Evolutionary conservation across 2,888 invertebrate genomes (phyloP), one percentile per base, ranked within the genome.

Genomic region (Cephus spinipes): DNA sequence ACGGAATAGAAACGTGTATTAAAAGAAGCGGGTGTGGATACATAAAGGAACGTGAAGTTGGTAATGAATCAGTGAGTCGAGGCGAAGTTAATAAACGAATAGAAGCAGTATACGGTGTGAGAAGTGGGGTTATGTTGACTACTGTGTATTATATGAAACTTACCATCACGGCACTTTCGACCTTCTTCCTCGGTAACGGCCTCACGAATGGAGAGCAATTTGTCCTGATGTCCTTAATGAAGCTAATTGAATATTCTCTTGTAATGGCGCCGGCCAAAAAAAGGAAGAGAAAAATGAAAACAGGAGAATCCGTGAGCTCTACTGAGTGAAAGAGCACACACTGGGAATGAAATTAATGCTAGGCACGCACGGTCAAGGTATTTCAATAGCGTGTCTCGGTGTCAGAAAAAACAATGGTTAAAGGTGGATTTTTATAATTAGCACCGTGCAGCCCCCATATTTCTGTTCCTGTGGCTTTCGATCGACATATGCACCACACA

Each of bases 231-330:
- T 32, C 32, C 69, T 32, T 69, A 69, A 69, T 69, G 69, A 69
- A 69, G 69, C 69, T 69, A 69, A 69, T 69, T 69, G 69, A 69
- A 69, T 69, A 69, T 69, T 69, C 69, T 69, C 32, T 69, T 32
- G 12, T 69, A 69, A 69, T 69, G 30, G 69, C 69, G 69, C 69
- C 69, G 69, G 31, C 0, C 12, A 30, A 69, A 69, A 69, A 69
- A 32, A 40, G 40, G 15, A 4, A 40, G 15, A 40, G 15, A 40
- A 40, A 40, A 40, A 40, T 40, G 40, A 40, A 40, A 40, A 40
- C 15, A 40, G 40, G 40, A 40, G 40, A 40, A 40, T 69, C 32
- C 69, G 30, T 30, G 69, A 69, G 30, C 1, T 30, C 69, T 6
- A 31, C 69, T 69, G 69, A 69, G 69, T 69, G 69, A 69, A 69